Base-by-base conservation (phyloP, 2,888 invertebrate species). In the Notodonta ziczac region DNA sequence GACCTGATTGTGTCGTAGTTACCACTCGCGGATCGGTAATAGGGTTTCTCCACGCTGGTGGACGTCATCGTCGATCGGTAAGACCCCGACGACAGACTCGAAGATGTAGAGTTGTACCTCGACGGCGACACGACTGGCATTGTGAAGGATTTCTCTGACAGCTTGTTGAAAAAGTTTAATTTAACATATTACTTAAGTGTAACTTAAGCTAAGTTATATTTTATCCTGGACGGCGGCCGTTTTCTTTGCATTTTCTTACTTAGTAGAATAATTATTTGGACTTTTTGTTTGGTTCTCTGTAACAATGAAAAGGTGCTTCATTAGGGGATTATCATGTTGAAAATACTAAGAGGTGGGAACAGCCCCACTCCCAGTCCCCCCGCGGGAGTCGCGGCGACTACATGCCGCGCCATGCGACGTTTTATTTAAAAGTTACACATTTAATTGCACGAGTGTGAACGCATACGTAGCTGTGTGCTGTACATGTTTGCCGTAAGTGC, bases 61-160 rank as follows among this genome's bases (percentile, higher is more conserved):
- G 94, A 92, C 54, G 91, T 90, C 10, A 94, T 76, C 0, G 90
- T 88, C 0, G 94, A 89, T 1, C 94, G 72, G 63, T 88, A 94
- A 0, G 95, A 94, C 32, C 95, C 93, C 42, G 94, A 93, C 42
- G 94, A 93, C 61, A 92, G 79, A 83, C 83, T 83, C 62, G 92
- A 88, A 44, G 94, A 93, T 4, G 89, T 83, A 0, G 89, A 78
- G 42, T 81, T 85, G 71, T 88, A 93, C 50, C 95, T 84, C 40
- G 95, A 94, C 5, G 95, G 95, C 14, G 95, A 95, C 8, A 95
- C 91, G 56, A 95, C 95, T 70, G 95, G 95, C 95, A 95, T 95
- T 69, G 77, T 91, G 82, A 61, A 40, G 56, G 67, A 2, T 53
- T 35, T 35, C 12, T 14, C 57, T 70, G 59, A 60, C 46, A 16